Percentiles rank a stretch among this genome's conserved stretches.
phyloP scores from a whole-genome alignment of 2,113 vertebrate species.

The Pseudonaja textilis region DNA sequence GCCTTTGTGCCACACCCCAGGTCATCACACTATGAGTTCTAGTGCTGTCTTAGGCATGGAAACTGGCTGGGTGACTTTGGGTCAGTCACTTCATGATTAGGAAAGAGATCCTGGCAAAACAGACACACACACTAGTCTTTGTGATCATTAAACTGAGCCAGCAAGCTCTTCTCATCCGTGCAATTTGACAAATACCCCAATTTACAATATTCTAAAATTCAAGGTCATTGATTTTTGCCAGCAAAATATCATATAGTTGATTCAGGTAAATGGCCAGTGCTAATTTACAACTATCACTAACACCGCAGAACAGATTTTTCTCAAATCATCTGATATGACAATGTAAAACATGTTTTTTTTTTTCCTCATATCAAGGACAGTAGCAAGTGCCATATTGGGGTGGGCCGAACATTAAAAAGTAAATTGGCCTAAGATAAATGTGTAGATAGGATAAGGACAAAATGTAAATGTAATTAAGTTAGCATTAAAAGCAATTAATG shows the following conservation, averaged over 20 bases:
- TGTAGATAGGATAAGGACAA: background rate
- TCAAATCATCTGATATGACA: background rate
- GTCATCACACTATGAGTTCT: background rate
- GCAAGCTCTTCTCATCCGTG: background rate
- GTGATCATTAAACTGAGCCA: background rate
- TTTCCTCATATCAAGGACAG: background rate
- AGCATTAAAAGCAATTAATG: background rate
- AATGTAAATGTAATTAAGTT: background rate
- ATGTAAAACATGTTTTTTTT: background rate
- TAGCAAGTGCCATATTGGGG: background rate
- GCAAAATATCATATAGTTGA: background rate
- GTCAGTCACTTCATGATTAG: background rate
- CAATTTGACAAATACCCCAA: background rate
- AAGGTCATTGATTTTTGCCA: background rate
- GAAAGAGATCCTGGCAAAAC: background rate
- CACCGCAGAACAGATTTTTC: background rate
- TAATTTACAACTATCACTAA: background rate
- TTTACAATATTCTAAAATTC: background rate
- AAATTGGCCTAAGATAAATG: background rate
- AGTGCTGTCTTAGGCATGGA: background rate
- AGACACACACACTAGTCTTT: background rate
- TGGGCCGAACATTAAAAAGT: background rate
- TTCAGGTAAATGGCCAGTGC: background rate
- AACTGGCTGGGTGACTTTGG: background rate
- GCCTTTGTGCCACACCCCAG: no score